phyloP scores from a whole-genome alignment of 2,888 invertebrate genomes.

The Globia sparganii region DNA sequence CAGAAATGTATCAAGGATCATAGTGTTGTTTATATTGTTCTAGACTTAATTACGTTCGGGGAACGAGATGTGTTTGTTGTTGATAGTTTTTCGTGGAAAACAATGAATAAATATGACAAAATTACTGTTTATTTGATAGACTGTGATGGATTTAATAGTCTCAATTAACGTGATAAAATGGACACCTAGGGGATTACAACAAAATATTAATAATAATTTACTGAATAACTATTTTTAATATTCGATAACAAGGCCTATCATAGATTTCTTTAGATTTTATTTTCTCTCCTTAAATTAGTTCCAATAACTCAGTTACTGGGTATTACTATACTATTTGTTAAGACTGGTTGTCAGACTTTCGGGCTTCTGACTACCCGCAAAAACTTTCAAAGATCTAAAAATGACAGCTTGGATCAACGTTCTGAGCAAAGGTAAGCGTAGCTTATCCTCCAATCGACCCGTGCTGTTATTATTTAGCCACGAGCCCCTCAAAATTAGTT shows the following conservation, averaged over 20 bases:
- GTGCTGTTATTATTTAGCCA: no score
- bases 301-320: no score
- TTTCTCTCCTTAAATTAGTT: no score
- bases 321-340: no score
- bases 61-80: not conserved
- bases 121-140: not conserved
- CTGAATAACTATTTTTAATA: not conserved
- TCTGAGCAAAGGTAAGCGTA: no score
- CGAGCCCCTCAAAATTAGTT: constrained; percentile 6
- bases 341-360: no score
- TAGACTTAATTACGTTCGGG: not conserved
- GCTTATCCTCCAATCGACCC: no score
- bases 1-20: not conserved
- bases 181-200: not conserved
- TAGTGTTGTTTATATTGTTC: not conserved
- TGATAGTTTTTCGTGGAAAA: not conserved
- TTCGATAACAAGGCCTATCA: no score
- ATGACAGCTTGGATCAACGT: no score
- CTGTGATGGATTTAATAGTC: not conserved
- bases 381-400: no score
- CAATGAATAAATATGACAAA: not conserved
- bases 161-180: not conserved
- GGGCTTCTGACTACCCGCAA: no score
- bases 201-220: not conserved
- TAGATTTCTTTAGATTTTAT: no score